Evolutionary conservation across 1,140 invertebrate species (phyloP), one percentile per base, ranked within the genome.

Genomic region (Aphidius gifuensis): DNA sequence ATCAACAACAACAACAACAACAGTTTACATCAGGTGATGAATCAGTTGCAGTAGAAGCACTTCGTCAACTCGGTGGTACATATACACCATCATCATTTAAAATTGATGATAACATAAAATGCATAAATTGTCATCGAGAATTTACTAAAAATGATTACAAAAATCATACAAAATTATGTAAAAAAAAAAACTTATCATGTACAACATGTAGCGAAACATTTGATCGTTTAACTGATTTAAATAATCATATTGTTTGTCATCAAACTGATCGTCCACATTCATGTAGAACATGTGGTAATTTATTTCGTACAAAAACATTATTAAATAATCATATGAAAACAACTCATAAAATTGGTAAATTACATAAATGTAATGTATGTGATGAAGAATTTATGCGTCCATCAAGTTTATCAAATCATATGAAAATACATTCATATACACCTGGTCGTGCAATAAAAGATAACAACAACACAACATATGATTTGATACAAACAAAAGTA

Each of bases 371-470:
- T 57, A 69, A 67, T 2, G 74, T 82, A 42, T 83, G 82, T 50
- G 75, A 74, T 7, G 78, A 72, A 48, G 79, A 79, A 62, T 83
- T 79, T 71, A 81, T 79, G 64, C 73, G 75, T 67, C 83, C 75
- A 61, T 85, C 80, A 45, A 81, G 76, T 77, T 74, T 82, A 47
- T 82, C 79, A 7, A 83, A 83, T 67, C 82, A 83, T 64, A 77
- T 80, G 77, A 83, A 83, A 66, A 81, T 83, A 56, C 82, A 83
- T 56, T 76, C 72, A 4, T 82, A 82, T 50, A 72, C 78, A 4
- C 78, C 81, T 6, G 81, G 81, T 11, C 69, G 80, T 51, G 80
- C 76, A 0, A 64, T 82, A 5, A 60, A 72, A 38, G 73, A 75
- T n/a, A 57, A 66, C 0, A 70, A 56, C 6, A 71, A 56, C 6